A percentile compares a stretch with the other conserved stretches of the same genome.
phyloP scores from a whole-genome alignment of 92 coral and sea anemone species.

The Parazoanthus swiftii region DNA sequence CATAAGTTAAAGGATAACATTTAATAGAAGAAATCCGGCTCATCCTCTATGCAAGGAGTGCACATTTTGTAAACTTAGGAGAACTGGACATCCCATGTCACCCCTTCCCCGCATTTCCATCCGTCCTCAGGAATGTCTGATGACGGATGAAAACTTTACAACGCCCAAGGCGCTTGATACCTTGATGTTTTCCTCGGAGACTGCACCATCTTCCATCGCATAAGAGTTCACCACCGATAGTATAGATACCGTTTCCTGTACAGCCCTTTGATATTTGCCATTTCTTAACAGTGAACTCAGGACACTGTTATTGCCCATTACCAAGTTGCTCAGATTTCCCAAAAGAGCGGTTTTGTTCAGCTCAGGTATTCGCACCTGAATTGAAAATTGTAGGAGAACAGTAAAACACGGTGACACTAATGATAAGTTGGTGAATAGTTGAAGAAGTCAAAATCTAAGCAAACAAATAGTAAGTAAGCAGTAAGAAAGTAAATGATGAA shows the following conservation, averaged over 20 bases:
- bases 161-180: background rate
- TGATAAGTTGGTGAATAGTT: background rate
- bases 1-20: background rate
- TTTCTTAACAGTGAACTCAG: conserved; percentile 18
- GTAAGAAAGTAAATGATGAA: background rate
- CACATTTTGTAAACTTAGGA: background rate
- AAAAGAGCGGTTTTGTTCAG: conserved; percentile 8
- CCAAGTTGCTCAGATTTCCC: background rate
- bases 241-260: background rate
- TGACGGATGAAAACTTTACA: background rate
- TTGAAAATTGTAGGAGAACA: background rate
- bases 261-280: conserved; percentile 15
- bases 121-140: background rate
- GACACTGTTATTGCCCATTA: background rate
- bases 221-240: conserved; percentile 17
- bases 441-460: background rate
- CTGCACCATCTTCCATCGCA: conserved; percentile 15
- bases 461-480: background rate
- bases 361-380: conserved; percentile 21
- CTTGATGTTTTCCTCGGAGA: background rate
- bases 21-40: background rate
- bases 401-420: too few species aligned
- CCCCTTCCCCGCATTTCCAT: background rate
- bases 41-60: background rate
- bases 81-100: background rate